phyloP scores from a whole-genome alignment of 2,797 vertebrate species.

The Microctenopoma stevenorrisi region DNA sequence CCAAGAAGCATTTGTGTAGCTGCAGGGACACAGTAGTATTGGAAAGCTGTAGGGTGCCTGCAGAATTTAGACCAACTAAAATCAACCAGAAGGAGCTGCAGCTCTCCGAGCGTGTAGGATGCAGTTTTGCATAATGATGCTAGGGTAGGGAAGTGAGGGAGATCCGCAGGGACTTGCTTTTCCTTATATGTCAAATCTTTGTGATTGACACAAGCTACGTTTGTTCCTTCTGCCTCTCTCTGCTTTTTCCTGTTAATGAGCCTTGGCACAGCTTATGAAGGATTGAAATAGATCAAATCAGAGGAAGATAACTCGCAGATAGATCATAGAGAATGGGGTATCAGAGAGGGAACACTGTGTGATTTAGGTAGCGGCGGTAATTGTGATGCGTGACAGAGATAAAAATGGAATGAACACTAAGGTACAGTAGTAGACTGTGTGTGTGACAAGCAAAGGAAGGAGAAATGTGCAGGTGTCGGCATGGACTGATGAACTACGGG shows the following conservation, averaged over 20 bases:
- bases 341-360: conserved; percentile 47
- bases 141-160: conserved; percentile 20
- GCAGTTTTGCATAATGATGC: conserved; percentile 62
- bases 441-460: conserved; percentile 1
- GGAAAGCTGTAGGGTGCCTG: conserved; percentile 43
- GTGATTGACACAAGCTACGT: conserved; percentile 64
- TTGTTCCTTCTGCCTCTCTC: conserved; percentile 52
- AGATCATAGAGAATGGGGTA: conserved; percentile 64
- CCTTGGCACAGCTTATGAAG: conserved; percentile 59
- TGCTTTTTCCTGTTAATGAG: conserved; percentile 55
- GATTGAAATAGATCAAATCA: conserved; percentile 72
- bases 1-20: conserved; percentile 29
- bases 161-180: conserved; percentile 50
- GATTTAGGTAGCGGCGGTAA: conserved; percentile 48
- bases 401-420: conserved; percentile 43
- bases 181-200: conserved; percentile 59
- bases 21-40: conserved; percentile 21
- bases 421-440: not conserved
- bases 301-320: conserved; percentile 47
- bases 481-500: conserved; percentile 23
- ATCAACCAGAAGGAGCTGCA: conserved; percentile 48
- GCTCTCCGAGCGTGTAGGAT: conserved; percentile 54
- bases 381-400: conserved; percentile 35
- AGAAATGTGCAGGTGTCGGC: not conserved
- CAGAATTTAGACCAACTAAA: conserved; percentile 48